Evolutionary conservation across 23 tunicate species (phyloP), one percentile per base, ranked within the genome.

Genomic region (Ciona savignyi): DNA sequence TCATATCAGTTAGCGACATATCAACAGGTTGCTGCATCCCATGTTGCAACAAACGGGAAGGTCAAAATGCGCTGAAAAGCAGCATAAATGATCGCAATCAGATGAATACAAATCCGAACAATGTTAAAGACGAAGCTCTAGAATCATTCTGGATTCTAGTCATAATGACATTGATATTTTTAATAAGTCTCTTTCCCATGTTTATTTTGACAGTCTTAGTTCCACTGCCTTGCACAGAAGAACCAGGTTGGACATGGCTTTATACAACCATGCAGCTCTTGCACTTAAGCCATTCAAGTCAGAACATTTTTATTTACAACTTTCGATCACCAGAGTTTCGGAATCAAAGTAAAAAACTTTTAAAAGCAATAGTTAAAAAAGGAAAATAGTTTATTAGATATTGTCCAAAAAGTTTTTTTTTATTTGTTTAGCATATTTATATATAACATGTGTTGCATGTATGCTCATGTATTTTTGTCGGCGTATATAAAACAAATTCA

Each of bases 301-400:
- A 63, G 67, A 63, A 63, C 28, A 22, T 63, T 63, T 9, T 63
- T 9, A 25, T 63, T 63, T 63, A 63, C 22, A 63, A 63, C 22
- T 63, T 63, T 63, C 67, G 67, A 25, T 63, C 67, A 25, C 15
- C 15, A 25, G 6, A 22, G 24, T 63, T 63, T 63, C 67, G 67
- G 22, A 63, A 42, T 42, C 15, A 15, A 6, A 6, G 56, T 15
- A 6, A 15, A 6, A 9, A 6, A 69, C 15, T 69, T 32, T 49
- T 31, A 51, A 69, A 31, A 34, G 23, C 11, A 42, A 42, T 42
- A 42, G 15, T 42, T 42, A n/a, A n/a, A n/a, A n/a, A n/a, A n/a
- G n/a, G n/a, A n/a, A n/a, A n/a, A n/a, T n/a, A n/a, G n/a, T n/a
- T n/a, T n/a, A n/a, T n/a, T n/a, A n/a, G n/a, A n/a, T n/a, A n/a